These are phyloP conservation scores for Petrosia ficiformis DNA, from an alignment of 37 sponge, comb jelly and placozoan genomes.

Conservation along the genomic window DNA sequence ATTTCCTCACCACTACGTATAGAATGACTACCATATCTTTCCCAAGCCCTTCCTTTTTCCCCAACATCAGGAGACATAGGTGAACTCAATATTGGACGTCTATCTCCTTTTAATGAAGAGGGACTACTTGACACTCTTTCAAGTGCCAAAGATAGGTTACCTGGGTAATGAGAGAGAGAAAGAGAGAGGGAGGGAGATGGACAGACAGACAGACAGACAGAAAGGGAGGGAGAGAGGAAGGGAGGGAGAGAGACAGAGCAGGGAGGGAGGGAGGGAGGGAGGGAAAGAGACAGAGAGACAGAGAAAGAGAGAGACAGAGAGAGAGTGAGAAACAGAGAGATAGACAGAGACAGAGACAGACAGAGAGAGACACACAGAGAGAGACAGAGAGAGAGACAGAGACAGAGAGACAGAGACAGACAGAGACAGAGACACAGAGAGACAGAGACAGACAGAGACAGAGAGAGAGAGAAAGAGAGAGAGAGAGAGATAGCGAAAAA, in stretches of 20 bases:
- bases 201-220: no score
- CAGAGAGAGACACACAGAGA: conserved; percentile 22
- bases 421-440: conserved; percentile 6
- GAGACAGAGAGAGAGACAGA: conserved; percentile 28
- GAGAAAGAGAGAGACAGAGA: conserved; percentile 40
- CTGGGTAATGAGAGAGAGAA: background rate
- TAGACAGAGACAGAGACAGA: conserved; percentile 14
- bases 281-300: conserved; percentile 26
- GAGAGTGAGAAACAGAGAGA: conserved; percentile 13
- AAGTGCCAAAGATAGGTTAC: no score
- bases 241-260: conserved; percentile 28
- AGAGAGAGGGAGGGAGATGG: conserved; percentile 27
- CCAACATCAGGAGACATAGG: no score
- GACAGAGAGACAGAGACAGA: conserved; percentile 24
- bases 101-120: no score
- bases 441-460: conserved; percentile 17
- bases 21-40: no score
- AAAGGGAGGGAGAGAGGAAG: conserved; percentile 18
- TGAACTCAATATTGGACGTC: no score
- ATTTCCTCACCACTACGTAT: no score
- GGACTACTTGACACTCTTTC: no score
- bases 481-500: no score
- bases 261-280: conserved; percentile 24
- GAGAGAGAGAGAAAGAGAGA: conserved; percentile 23
- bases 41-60: no score